A percentile compares a stretch with the other conserved stretches of the same genome.
Evolutionary conservation across 2,888 invertebrate species (phyloP).

Genomic region (Apamea epomidion): DNA sequence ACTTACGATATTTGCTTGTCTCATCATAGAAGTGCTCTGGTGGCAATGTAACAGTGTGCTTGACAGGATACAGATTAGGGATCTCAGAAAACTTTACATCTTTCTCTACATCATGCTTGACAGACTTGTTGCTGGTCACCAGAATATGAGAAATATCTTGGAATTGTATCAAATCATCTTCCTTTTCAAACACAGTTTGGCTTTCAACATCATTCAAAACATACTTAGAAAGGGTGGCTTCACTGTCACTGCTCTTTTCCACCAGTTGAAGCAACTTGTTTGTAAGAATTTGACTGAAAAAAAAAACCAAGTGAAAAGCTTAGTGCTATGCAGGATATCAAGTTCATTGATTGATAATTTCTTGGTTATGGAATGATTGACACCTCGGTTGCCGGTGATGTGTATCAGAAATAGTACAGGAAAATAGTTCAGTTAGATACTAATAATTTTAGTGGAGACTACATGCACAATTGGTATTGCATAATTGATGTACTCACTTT

Average conservation of each 20-base stretch:
- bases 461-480: neutral
- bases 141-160: conserved; percentile 92
- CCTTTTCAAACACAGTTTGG: conserved; percentile 91
- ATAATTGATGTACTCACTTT: conserved; percentile 89
- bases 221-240: conserved; percentile 89
- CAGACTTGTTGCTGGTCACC: conserved; percentile 91
- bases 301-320: neutral
- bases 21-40: conserved; percentile 92
- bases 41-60: conserved; percentile 92
- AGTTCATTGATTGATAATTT: neutral
- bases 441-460: neutral
- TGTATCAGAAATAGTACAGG: neutral
- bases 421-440: neutral
- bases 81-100: conserved; percentile 89
- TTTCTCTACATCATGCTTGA: conserved; percentile 89
- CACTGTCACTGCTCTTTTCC: conserved; percentile 91
- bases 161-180: conserved; percentile 92
- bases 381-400: neutral
- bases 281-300: conserved; percentile 92
- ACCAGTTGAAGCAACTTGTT: conserved; percentile 92
- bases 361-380: neutral
- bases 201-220: conserved; percentile 91
- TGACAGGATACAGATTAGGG: conserved; percentile 94
- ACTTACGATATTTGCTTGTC: conserved; percentile 93
- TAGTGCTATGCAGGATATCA: neutral